These are phyloP conservation scores for Physocephala rufipes DNA, from an alignment of 2,888 invertebrate species.

Conservation along the genomic window DNA sequence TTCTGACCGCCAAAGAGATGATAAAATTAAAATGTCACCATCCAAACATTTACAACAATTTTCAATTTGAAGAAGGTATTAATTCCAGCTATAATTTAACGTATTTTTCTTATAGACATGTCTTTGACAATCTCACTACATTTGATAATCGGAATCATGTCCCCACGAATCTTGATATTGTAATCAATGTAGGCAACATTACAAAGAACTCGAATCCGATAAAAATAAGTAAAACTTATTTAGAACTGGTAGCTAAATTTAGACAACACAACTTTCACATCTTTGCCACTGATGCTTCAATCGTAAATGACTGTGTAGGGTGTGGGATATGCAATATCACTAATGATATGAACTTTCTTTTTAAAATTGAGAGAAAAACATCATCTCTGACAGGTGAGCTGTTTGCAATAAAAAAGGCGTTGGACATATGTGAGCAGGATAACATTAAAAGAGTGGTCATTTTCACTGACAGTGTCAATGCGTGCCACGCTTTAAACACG, in stretches of 20 bases:
- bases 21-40: conserved; percentile 13
- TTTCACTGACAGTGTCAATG: conserved; percentile 28
- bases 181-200: too few relatives aligned
- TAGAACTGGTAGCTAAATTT: not conserved
- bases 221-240: too few relatives aligned
- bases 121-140: not conserved
- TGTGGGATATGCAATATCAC: too few relatives aligned
- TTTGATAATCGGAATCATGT: not conserved
- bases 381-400: conserved; percentile 21
- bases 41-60: not conserved
- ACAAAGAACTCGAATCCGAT: not conserved
- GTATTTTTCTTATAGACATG: not conserved
- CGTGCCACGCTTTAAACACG: not conserved
- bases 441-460: not conserved
- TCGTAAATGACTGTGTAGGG: too few relatives aligned
- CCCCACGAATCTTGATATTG: too few relatives aligned
- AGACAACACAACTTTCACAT: not conserved
- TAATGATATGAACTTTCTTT: conserved; percentile 13
- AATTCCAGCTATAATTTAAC: not conserved
- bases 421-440: conserved; percentile 24
- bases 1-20: conserved; percentile 21
- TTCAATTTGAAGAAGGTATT: not conserved
- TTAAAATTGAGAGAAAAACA: not conserved
- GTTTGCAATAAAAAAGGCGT: conserved; percentile 18
- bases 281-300: not conserved